Conservation (phyloP, 2,113 vertebrate genomes). For the Bothrops jararaca region DNA sequence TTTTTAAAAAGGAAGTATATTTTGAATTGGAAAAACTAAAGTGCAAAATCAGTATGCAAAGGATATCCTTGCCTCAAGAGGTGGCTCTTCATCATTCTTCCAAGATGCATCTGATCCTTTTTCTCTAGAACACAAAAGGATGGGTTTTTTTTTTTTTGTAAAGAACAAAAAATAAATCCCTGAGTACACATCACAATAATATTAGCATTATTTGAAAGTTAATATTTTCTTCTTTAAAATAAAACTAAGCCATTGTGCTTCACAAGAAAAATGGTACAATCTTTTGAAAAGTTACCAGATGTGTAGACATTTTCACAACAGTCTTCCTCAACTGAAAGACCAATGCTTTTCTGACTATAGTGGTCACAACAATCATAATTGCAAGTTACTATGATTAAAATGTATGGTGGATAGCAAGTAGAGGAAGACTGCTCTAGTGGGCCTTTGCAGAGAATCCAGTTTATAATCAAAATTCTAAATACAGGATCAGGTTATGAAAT, state of each 20-base stretch:
- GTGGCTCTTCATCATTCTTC: slow-evolving; percentile 96
- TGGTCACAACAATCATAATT: not conserved
- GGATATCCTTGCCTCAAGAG: slow-evolving; percentile 74
- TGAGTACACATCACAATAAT: not conserved
- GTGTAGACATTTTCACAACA: not conserved
- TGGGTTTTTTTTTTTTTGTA: not conserved
- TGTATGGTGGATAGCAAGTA: not conserved
- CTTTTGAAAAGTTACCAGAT: not conserved
- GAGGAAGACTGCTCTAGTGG: not conserved
- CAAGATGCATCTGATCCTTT: slow-evolving; percentile 95
- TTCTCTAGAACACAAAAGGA: slow-evolving; percentile 63
- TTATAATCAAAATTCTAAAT: not conserved
- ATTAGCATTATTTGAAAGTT: not conserved
- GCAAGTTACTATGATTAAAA: not conserved
- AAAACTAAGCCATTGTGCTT: not conserved
- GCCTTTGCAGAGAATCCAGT: not conserved
- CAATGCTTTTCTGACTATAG: not conserved
- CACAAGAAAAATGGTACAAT: not conserved
- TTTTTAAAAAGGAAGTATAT: not conserved
- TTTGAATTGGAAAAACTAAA: not conserved
- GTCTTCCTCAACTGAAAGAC: not conserved
- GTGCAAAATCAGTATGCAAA: not conserved
- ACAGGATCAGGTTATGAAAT: not conserved
- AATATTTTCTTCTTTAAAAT: not conserved
- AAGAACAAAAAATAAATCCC: not conserved